Percentiles rank a stretch among this genome's conserved stretches.
These are phyloP conservation scores for Glossophaga mutica DNA, from an alignment of 2,797 vertebrate species.

Conservation along the genomic window DNA sequence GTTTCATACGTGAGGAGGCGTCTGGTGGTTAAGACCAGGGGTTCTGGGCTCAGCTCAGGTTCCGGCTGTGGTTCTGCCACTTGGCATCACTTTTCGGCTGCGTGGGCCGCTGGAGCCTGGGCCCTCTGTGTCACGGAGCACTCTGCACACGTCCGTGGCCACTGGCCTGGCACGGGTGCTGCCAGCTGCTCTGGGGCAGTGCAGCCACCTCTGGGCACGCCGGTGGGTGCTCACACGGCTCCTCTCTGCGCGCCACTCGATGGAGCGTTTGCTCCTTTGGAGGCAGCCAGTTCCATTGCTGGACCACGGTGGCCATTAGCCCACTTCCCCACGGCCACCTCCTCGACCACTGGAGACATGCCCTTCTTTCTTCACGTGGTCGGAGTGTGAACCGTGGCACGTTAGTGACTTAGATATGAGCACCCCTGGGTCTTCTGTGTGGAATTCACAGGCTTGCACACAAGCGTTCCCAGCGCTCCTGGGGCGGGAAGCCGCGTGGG, in stretches of 20 bases:
- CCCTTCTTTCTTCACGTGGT: neutral
- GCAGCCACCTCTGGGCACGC: neutral
- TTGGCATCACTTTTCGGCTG: neutral
- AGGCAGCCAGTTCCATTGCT: neutral
- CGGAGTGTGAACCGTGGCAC: neutral
- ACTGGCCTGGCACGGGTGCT: neutral
- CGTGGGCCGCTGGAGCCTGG: neutral
- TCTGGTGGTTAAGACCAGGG: neutral
- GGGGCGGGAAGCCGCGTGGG: neutral
- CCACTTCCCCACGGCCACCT: neutral
- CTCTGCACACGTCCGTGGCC: fast-evolving
- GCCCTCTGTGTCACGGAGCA: fast-evolving
- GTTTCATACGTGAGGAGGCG: neutral
- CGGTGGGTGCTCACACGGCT: neutral
- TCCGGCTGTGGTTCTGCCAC: neutral
- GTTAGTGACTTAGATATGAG: fast-evolving
- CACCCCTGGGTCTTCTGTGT: neutral
- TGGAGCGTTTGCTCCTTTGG: neutral
- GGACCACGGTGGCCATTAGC: neutral
- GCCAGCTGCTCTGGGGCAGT: neutral
- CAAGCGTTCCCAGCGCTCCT: too few species aligned
- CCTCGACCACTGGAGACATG: neutral
- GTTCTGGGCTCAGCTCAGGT: neutral
- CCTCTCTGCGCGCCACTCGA: too few species aligned
- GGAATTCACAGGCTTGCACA: fast-evolving